Base-by-base conservation (phyloP, 2,113 vertebrate species). In the Morone chrysops region DNA sequence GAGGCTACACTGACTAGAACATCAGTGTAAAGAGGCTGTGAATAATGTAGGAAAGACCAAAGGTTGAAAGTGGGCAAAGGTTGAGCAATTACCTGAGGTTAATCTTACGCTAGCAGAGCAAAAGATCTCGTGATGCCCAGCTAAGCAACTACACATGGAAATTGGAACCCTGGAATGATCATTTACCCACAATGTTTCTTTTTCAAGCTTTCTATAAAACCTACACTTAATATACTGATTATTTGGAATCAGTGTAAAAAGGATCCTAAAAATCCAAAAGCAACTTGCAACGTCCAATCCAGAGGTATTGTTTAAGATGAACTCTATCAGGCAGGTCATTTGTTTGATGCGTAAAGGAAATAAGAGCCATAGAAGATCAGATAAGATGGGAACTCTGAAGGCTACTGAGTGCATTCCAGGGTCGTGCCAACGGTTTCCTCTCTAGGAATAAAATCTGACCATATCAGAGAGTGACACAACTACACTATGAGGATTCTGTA, bases 31-130 rank as follows among this genome's bases (percentile, higher is more conserved):
- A 80, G 72, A 85, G 74, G 36, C 70, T 72, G 75, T 8, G 62
- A 84, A 53, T 2, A 12, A 43, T 10, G 40, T 9, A 22, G 77
- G 20, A 43, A 4, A 20, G 92, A 89, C 41, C 90, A 93, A 94
- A 95, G 93, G 87, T 90, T 90, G 81, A 13, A 57, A 40, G 70
- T 10, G 92, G 68, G 80, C 94, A 95, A 94, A 95, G 94, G 94
- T 95, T 92, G 87, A 86, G 82, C 90, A 90, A 91, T 93, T 91
- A 92, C 84, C 80, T 51, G 43, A 56, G 65, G 93, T 94, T 95
- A 93, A 95, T 94, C 70, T 94, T 94, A 89, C 74, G 83, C 92
- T 79, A 90, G 50, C 72, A 41, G 48, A 67, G 80, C 73, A 72
- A 63, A 63, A 63, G 61, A 86, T 85, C 93, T 88, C 63, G 89